Evolutionary conservation across 2,113 vertebrate genomes (phyloP), one percentile per base, ranked within the genome.

Genomic region (Oreamnos americanus): DNA sequence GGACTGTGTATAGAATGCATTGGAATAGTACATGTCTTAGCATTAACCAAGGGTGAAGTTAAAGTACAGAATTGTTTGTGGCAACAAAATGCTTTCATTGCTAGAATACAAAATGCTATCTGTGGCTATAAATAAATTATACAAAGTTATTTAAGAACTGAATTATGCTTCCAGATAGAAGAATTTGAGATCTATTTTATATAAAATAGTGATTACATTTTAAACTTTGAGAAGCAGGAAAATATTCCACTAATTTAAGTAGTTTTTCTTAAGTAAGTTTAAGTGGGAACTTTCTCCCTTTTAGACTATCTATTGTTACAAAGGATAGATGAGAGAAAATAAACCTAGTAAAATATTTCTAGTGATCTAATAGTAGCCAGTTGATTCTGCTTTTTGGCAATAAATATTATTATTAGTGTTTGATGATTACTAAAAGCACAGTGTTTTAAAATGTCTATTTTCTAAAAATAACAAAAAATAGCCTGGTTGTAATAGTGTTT

Each of bases 51-150:
- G 55, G 36, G n/a, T 86, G 84, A 97, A 87, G 93, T 98, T 51
- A 67, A 94, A 97, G 85, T 6, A 5, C 2, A 17, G 92, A 95
- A 55, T 76, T 98, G 3, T 87, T 92, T 98, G 28, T 95, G 90
- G 71, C 64, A 95, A 96, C 87, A 87, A 96, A 91, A 87, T 82
- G n/a, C 45, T 96, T 95, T 90, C 93, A 81, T 84, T 95, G 55
- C 87, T 97, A 93, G 94, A 98, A 98, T 98, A 97, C 93, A 98
- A 98, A 97, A 91, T 26, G 64, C 74, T 67, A 28, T 97, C 62
- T 96, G 28, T 58, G 45, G 57, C 96, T 97, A 86, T 10, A 96
- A 71, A 97, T 89, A 58, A 96, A 83, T 57, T 94, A 49, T 15
- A 3, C 36, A 47, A 9, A 51, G 10, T 96, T 98, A 74, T 39